These are phyloP conservation scores for Rhodeus uyekii DNA, from an alignment of 2,797 vertebrate genomes.

Conservation along the genomic window DNA sequence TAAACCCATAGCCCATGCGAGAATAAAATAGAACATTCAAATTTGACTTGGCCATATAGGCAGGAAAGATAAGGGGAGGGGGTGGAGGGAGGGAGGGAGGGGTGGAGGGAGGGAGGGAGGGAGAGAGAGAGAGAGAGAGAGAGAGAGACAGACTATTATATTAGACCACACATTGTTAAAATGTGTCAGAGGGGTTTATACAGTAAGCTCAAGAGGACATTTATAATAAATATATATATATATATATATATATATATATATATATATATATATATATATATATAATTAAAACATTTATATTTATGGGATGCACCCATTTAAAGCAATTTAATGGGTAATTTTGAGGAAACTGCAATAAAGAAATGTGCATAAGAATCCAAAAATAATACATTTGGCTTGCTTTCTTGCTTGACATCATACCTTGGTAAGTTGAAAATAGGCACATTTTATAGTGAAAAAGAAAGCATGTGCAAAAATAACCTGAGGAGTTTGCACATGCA, in stretches of 20 bases:
- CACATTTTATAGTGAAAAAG: neutral
- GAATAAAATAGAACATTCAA: neutral
- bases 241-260: too few relatives aligned
- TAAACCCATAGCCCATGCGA: constrained; percentile 4
- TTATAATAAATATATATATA: too few relatives aligned
- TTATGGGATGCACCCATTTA: neutral
- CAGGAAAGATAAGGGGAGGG: constrained; percentile 42
- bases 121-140: neutral
- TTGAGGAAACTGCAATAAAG: neutral
- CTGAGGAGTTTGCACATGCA: neutral
- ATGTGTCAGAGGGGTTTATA: too few relatives aligned
- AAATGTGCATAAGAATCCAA: neutral
- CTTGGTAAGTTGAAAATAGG: neutral
- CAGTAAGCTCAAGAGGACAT: too few relatives aligned
- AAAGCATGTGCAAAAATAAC: neutral
- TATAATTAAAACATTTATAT: too few relatives aligned
- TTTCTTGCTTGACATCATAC: neutral
- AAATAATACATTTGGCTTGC: neutral
- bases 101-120: neutral
- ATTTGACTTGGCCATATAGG: constrained; percentile 17
- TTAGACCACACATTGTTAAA: too few relatives aligned
- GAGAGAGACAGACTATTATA: too few relatives aligned
- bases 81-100: neutral
- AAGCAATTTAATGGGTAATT: neutral
- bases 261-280: too few relatives aligned